A percentile compares a stretch with the other conserved stretches of the same genome.
Conservation (phyloP, 2,113 vertebrate genomes). For the Austrofundulus limnaeus region DNA sequence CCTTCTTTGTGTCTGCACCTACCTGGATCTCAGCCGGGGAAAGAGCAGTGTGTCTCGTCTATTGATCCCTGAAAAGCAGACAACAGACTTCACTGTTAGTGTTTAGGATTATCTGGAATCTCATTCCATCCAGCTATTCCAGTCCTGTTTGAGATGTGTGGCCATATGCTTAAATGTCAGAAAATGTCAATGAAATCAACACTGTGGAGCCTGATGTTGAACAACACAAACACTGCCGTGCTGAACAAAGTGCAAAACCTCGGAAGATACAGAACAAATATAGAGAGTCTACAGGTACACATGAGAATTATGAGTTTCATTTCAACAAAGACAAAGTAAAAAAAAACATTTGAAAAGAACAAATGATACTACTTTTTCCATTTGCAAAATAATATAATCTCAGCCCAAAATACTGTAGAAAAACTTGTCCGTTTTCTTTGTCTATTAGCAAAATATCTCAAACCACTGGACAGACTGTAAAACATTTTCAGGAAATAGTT, state of each 20-base stretch:
- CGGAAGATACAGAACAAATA: slow-evolving; percentile 14
- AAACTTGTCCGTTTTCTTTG: no score
- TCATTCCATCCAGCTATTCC: slow-evolving; percentile 30
- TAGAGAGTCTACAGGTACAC: slow-evolving; percentile 12
- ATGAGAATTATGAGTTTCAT: no score
- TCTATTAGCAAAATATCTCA: no score
- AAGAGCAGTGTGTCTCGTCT: slow-evolving; percentile 40
- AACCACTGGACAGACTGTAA: no score
- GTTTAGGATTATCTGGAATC: slow-evolving; percentile 57
- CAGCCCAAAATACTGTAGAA: no score
- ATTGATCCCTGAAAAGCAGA: slow-evolving; percentile 57
- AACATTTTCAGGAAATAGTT: no score
- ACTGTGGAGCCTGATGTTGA: slow-evolving; percentile 31
- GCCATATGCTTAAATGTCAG: slow-evolving; percentile 67
- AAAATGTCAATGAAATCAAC: slow-evolving; percentile 60
- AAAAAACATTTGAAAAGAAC: no score
- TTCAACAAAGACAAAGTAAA: no score
- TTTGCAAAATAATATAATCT: no score
- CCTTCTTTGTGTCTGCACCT: slow-evolving; percentile 1
- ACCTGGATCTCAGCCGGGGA: slow-evolving; percentile 55
- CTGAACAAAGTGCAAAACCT: slow-evolving; percentile 13
- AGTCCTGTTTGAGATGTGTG: slow-evolving; percentile 37
- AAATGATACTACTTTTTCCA: no score
- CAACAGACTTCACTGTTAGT: slow-evolving; percentile 67
- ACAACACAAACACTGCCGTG: slow-evolving; percentile 39